These are phyloP conservation scores for Drosophila pseudotakahashii DNA, from an alignment of 2,888 invertebrate genomes.

Conservation along the genomic window DNA sequence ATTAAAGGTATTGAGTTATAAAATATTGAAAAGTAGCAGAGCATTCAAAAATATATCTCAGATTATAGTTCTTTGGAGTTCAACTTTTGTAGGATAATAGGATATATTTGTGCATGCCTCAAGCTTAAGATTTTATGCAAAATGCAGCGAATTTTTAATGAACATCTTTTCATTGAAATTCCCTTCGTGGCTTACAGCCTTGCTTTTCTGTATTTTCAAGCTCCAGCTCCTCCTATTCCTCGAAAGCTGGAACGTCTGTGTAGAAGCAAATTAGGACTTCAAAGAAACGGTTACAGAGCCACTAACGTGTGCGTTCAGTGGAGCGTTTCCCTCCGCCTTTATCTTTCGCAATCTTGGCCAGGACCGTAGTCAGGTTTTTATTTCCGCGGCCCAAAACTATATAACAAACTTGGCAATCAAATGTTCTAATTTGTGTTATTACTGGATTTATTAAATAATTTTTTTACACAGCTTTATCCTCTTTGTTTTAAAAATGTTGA, in stretches of 20 bases:
- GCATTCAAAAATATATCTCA: no score
- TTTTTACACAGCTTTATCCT: no score
- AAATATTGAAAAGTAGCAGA: no score
- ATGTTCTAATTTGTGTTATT: no score
- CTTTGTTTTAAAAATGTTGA: no score
- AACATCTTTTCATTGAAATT: neutral
- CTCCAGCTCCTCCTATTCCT: neutral
- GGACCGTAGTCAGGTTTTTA: neutral
- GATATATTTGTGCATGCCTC: no score
- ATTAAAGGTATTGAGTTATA: no score
- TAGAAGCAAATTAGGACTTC: conserved; percentile 31
- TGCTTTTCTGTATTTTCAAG: neutral
- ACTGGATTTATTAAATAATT: no score
- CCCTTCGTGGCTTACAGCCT: neutral
- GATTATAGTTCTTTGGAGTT: no score
- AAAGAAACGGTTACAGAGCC: conserved; percentile 10
- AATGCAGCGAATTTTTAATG: neutral
- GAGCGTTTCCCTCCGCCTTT: neutral
- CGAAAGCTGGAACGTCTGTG: conserved; percentile 5
- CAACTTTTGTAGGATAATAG: no score
- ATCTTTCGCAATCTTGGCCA: conserved; percentile 2
- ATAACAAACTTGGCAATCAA: no score
- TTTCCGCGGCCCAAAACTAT: neutral
- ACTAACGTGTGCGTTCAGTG: neutral
- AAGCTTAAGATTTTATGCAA: no score